These are phyloP conservation scores for Cantharis rustica DNA, from an alignment of 2,888 invertebrate genomes.

Conservation along the genomic window DNA sequence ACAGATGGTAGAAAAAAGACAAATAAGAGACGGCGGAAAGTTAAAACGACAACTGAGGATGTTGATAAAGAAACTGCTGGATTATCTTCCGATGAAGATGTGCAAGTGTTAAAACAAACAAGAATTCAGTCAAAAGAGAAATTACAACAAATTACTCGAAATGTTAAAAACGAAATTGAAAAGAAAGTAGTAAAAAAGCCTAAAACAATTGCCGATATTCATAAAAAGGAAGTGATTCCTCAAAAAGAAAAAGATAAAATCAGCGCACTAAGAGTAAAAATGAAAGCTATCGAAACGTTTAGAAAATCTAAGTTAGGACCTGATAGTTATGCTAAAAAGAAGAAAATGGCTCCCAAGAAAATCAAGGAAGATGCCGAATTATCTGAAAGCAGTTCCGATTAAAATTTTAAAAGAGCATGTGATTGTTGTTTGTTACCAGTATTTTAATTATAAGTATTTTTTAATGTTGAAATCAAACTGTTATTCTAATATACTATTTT, in stretches of 20 bases:
- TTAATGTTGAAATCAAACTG: neutral
- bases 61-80: slow-evolving; percentile 8
- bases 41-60: slow-evolving; percentile 7
- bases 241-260: slow-evolving; percentile 72
- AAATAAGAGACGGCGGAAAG: slow-evolving; percentile 26
- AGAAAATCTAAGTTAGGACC: slow-evolving; percentile 68
- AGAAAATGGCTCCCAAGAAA: slow-evolving; percentile 53
- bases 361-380: slow-evolving; percentile 68
- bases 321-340: slow-evolving; percentile 58
- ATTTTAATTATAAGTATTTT: neutral
- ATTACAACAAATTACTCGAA: slow-evolving; percentile 42
- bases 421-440: neutral
- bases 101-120: slow-evolving; percentile 8
- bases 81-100: slow-evolving; percentile 25
- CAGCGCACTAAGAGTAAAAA: slow-evolving; percentile 68
- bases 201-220: slow-evolving; percentile 38
- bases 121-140: slow-evolving; percentile 38
- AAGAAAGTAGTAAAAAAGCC: slow-evolving; percentile 7
- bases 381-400: slow-evolving; percentile 69
- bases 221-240: slow-evolving; percentile 68
- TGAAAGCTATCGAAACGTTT: slow-evolving; percentile 76
- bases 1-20: slow-evolving; percentile 10
- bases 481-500: neutral
- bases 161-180: slow-evolving; percentile 25
- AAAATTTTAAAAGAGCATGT: slow-evolving; percentile 13